Conservation (phyloP, 2,797 vertebrate species). For the Aldrovandia affinis region DNA sequence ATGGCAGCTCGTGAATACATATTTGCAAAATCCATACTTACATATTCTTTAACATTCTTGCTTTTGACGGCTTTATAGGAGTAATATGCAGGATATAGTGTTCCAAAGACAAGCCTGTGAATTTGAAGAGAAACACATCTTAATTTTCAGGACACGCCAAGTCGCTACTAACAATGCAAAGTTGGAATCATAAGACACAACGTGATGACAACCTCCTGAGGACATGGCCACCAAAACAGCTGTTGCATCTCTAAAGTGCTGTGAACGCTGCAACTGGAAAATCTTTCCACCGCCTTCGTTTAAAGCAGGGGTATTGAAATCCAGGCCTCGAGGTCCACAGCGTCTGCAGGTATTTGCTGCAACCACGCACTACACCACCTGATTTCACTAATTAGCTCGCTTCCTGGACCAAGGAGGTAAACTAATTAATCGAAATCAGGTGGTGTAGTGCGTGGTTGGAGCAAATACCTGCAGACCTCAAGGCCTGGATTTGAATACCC, state of each 20-base stretch:
- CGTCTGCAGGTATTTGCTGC: too few species aligned
- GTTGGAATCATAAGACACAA: not conserved
- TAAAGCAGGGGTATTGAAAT: not conserved
- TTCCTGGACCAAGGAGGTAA: too few species aligned
- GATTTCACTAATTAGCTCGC: too few species aligned
- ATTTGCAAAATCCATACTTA: conserved; percentile 65
- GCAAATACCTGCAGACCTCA: too few species aligned
- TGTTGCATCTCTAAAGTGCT: not conserved
- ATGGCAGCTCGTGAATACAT: not conserved
- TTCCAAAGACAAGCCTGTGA: conserved; percentile 81
- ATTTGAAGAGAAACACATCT: conserved; percentile 48
- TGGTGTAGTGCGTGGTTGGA: too few species aligned
- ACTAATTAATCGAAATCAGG: too few species aligned
- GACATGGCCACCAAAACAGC: not conserved
- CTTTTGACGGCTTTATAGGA: conserved; percentile 88
- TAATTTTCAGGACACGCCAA: not conserved
- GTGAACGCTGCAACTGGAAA: not conserved
- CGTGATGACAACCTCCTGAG: not conserved
- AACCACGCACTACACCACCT: too few species aligned
- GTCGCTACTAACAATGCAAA: not conserved
- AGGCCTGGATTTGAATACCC: too few species aligned
- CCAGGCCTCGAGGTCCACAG: too few species aligned
- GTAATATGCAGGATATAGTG: conserved; percentile 85
- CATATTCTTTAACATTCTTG: conserved; percentile 88
- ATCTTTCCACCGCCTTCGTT: not conserved